These are phyloP conservation scores for Peromyscus polionotus DNA, from an alignment of 2,113 vertebrate genomes.

Conservation along the genomic window DNA sequence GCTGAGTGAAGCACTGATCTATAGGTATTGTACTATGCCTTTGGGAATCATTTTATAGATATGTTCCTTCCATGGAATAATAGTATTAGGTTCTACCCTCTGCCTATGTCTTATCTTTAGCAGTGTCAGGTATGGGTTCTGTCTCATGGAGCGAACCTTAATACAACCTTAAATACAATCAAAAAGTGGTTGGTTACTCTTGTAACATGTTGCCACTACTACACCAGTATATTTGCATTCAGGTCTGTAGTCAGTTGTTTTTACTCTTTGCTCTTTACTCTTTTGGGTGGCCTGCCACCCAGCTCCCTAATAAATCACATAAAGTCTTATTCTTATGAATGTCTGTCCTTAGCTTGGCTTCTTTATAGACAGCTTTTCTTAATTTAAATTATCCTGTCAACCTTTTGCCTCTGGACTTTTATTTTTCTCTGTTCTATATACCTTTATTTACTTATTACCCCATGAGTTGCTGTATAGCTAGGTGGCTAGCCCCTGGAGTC, in stretches of 20 bases:
- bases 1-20: background rate
- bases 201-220: background rate
- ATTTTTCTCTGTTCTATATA: no score
- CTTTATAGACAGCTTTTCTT: no score
- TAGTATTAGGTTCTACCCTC: background rate
- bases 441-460: no score
- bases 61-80: background rate
- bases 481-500: no score
- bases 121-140: background rate
- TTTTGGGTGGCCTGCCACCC: no score
- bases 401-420: no score
- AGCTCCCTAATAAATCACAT: no score
- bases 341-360: no score
- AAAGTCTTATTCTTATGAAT: no score
- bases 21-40: background rate
- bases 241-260: background rate
- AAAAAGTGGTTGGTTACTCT: background rate
- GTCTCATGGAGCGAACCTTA: background rate
- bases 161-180: background rate
- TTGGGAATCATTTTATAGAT: background rate
- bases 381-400: no score
- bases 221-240: background rate
- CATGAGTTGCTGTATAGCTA: no score
- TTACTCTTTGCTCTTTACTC: no score
- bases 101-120: background rate